Evolutionary conservation across 2,888 invertebrate genomes (phyloP).

Genomic region (Cerastoderma edule): DNA sequence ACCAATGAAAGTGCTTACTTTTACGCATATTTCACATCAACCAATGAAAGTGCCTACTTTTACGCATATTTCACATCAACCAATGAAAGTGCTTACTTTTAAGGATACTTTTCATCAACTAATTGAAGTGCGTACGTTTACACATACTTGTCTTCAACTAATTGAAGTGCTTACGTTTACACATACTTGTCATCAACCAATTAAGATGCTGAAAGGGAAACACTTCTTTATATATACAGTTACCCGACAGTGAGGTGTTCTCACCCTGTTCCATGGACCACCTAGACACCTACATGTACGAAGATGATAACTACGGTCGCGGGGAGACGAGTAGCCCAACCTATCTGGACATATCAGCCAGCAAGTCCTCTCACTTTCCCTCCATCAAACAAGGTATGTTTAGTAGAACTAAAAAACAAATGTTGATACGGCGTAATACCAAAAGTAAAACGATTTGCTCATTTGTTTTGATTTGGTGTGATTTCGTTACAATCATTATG

Average conservation of each 20-base stretch:
- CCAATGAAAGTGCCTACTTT: background rate
- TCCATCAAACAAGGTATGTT: slow-evolving; percentile 48
- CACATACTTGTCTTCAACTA: background rate
- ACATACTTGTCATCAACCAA: background rate
- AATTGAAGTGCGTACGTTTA: background rate
- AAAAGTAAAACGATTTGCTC: too few relatives aligned
- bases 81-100: background rate
- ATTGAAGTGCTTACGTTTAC: background rate
- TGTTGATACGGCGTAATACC: too few relatives aligned
- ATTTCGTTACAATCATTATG: too few relatives aligned
- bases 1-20: background rate
- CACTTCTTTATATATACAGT: slow-evolving; percentile 24
- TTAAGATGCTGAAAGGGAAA: background rate
- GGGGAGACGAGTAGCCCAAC: slow-evolving; percentile 46
- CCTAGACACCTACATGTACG: slow-evolving; percentile 60
- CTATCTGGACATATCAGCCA: slow-evolving; percentile 56
- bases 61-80: background rate
- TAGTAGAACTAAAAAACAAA: too few relatives aligned
- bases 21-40: background rate
- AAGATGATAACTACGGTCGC: slow-evolving; percentile 41
- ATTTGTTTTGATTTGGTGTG: too few relatives aligned
- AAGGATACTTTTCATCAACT: background rate
- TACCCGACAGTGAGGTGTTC: slow-evolving; percentile 50
- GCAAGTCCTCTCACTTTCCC: slow-evolving; percentile 44
- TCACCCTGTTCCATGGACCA: slow-evolving; percentile 53